A percentile compares a stretch with the other conserved stretches of the same genome.
phyloP scores from a whole-genome alignment of 2,888 invertebrate genomes.

The Ypsolopha sequella region DNA sequence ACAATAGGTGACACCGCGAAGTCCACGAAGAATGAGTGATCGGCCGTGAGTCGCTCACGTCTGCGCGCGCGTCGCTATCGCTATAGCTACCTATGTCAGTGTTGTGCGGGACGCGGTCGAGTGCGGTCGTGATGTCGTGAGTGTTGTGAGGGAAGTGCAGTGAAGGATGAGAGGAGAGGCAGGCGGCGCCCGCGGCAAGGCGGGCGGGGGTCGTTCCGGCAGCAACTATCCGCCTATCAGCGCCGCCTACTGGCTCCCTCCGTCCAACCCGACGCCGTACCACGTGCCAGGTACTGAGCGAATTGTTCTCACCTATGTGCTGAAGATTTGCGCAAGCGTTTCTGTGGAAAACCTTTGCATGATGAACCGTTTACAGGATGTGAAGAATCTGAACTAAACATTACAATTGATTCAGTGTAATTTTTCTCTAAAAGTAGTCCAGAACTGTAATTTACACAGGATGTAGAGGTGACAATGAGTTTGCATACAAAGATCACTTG shows the following conservation, averaged over 20 bases:
- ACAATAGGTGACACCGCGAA: constrained; percentile 17
- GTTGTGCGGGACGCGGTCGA: constrained; percentile 53
- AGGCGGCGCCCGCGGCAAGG: constrained; percentile 54
- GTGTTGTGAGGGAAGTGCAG: constrained; percentile 31
- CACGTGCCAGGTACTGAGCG: constrained; percentile 81
- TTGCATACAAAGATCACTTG: too few species aligned
- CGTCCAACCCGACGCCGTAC: constrained; percentile 84
- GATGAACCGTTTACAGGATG: background rate
- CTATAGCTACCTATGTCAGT: constrained; percentile 32
- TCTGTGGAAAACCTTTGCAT: background rate
- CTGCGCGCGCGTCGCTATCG: constrained; percentile 59
- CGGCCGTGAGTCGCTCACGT: constrained; percentile 21
- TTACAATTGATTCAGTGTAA: background rate
- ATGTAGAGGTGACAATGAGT: too few species aligned
- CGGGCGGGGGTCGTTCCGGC: constrained; percentile 35
- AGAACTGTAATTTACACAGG: too few species aligned
- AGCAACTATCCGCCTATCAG: constrained; percentile 83
- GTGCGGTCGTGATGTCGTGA: constrained; percentile 53
- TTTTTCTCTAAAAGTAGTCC: too few species aligned
- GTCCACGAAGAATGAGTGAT: constrained; percentile 57
- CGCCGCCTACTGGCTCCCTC: constrained; percentile 87
- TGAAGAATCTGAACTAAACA: background rate
- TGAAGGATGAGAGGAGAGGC: constrained; percentile 65
- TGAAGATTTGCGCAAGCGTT: background rate
- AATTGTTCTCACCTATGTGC: background rate